Base-by-base conservation (phyloP, 30 jellyfish, hydroid and myxozoan genomes). In the Hydra vulgaris region DNA sequence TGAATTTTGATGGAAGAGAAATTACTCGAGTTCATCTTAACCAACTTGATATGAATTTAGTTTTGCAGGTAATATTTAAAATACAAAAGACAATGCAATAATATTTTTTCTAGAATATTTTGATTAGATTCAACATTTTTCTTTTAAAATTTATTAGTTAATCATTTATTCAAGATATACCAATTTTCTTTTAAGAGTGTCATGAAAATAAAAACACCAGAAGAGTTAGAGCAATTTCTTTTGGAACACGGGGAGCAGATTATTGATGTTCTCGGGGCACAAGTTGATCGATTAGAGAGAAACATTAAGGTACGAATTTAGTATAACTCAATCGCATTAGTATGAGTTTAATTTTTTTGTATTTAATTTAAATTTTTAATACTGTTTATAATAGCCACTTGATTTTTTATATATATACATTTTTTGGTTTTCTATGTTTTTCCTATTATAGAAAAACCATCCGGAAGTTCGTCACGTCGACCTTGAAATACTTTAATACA, bases 381-480 rank as follows among this genome's bases (percentile, higher is more conserved):
- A 40, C 12, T 40, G 12, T 40, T 40, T 40, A 12, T 3, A 40
- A 40, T 40, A 3, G 5, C 12, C 12, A 5, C 12, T 5, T 3
- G 61, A 40, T 40, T 40, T 3, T 40, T 40, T 5, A 12, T 3
- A 40, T 40, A 40, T 40, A 3, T 40, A 40, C 61, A 3, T 40
- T 40, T 40, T 12, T 12, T 40, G 5, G 5, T 40, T 3, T 40
- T 40, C 12, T 3, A 3, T 40, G 5, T 40, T 40, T 40, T 55
- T 40, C 82, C 27, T n/a, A 12, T 82, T 83, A 17, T 81, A 88
- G 92, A 86, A 86, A 83, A 82, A 81, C 74, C 87, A 95, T 18
- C 98, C 98, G 7, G 98, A 91, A 86, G 96, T 91, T 53, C 95
- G 98, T 20, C 98, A 91, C 72, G 95, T 91, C 24, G 98, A 91